Percentiles rank a stretch among this genome's conserved stretches.
These are phyloP conservation scores for Drosophila guanche DNA, from an alignment of 1,140 invertebrate genomes.

Conservation along the genomic window DNA sequence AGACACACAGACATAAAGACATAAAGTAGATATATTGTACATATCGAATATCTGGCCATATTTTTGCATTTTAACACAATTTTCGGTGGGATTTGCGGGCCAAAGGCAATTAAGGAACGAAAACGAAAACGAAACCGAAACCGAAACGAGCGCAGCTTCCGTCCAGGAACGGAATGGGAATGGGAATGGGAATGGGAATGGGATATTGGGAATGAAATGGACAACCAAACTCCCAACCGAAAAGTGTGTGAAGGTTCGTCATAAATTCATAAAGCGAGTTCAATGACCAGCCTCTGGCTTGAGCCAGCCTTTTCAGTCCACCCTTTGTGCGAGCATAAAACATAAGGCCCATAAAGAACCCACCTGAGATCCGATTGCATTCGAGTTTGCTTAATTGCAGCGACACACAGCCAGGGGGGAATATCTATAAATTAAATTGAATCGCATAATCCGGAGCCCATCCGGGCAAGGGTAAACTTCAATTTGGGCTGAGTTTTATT, in stretches of 20 bases:
- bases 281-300: slow-evolving; percentile 32
- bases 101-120: slow-evolving; percentile 50
- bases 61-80: slow-evolving; percentile 57
- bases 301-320: slow-evolving; percentile 27
- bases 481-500: too few relatives aligned
- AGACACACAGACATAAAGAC: background rate
- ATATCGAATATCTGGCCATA: slow-evolving; percentile 34
- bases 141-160: slow-evolving; percentile 1
- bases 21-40: slow-evolving; percentile 4
- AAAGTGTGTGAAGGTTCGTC: slow-evolving; percentile 69
- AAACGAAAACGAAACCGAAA: slow-evolving; percentile 28
- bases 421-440: slow-evolving; percentile 47
- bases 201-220: slow-evolving; percentile 16
- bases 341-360: slow-evolving; percentile 46
- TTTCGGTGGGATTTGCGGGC: slow-evolving; percentile 36
- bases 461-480: too few relatives aligned
- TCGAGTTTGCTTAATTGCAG: slow-evolving; percentile 31
- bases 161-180: background rate
- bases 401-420: background rate
- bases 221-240: slow-evolving; percentile 15
- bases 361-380: slow-evolving; percentile 48
- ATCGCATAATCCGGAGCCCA: slow-evolving; percentile 16
- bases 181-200: too few relatives aligned
- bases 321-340: slow-evolving; percentile 32
- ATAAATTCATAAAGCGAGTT: slow-evolving; percentile 54